Conservation (phyloP, 2,797 vertebrate genomes). For the Dallia pectoralis region DNA sequence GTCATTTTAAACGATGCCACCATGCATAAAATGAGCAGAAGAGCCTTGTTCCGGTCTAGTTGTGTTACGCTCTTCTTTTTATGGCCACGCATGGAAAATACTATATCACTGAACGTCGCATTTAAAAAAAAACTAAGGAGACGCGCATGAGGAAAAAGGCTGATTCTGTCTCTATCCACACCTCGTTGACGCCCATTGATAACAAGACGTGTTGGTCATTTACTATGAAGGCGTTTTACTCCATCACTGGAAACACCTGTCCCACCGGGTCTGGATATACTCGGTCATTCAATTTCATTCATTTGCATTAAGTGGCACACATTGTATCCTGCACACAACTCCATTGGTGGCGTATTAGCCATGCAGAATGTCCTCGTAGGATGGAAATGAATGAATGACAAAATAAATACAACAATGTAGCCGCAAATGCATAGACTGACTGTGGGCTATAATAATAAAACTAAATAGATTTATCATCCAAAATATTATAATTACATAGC, state of each 20-base stretch:
- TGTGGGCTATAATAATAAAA: not conserved
- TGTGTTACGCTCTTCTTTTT: slow-evolving; percentile 57
- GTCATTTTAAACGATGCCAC: slow-evolving; percentile 54
- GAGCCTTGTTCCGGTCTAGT: slow-evolving; percentile 73
- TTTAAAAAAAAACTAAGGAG: slow-evolving; percentile 35
- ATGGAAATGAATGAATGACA: slow-evolving; percentile 13
- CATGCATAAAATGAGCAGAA: slow-evolving; percentile 63
- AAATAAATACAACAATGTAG: not conserved
- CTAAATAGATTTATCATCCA: not conserved
- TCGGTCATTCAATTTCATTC: slow-evolving; percentile 36
- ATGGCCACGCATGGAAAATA: slow-evolving; percentile 39
- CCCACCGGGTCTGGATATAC: slow-evolving; percentile 9
- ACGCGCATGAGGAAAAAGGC: slow-evolving; percentile 18
- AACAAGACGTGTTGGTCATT: slow-evolving; percentile 35
- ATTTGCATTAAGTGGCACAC: slow-evolving; percentile 39
- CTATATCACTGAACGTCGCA: slow-evolving; percentile 16
- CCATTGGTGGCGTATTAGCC: slow-evolving; percentile 15
- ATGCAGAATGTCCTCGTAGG: slow-evolving; percentile 16
- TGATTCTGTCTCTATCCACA: slow-evolving; percentile 28
- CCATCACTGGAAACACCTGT: slow-evolving; percentile 31
- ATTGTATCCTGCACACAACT: slow-evolving; percentile 53
- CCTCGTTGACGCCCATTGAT: slow-evolving; percentile 68
- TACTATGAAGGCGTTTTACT: slow-evolving; percentile 26
- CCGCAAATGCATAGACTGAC: not conserved
- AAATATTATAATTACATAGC: not conserved